Percentiles rank a stretch among this genome's conserved stretches.
These are phyloP conservation scores for Conus ventricosus DNA, from an alignment of 1,140 invertebrate genomes.

Conservation along the genomic window DNA sequence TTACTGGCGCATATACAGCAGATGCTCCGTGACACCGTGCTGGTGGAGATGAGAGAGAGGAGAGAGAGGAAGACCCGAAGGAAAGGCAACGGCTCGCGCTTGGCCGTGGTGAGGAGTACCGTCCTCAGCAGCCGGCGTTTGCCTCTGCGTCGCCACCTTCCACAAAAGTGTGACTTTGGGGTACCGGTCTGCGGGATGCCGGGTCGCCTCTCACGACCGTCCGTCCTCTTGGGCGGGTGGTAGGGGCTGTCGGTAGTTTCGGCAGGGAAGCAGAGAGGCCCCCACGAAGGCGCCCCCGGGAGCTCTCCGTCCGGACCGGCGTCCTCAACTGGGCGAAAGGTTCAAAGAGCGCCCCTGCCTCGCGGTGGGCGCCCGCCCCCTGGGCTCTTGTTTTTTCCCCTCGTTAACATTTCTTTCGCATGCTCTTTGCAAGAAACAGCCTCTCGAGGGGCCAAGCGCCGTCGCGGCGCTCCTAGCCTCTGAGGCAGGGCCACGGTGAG, in stretches of 20 bases:
- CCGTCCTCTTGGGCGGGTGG: background rate
- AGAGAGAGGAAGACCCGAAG: no score
- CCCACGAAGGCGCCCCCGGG: background rate
- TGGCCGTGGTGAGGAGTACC: background rate
- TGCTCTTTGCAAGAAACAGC: no score
- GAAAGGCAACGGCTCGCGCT: no score
- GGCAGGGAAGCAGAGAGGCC: background rate
- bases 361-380: background rate
- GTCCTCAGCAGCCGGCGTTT: conserved; percentile 10
- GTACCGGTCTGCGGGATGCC: background rate
- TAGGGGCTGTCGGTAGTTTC: background rate
- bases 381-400: no score
- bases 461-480: background rate
- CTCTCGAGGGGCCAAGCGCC: no score
- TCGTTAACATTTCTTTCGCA: no score
- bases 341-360: background rate
- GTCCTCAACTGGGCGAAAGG: background rate
- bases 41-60: no score
- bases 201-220: background rate
- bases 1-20: background rate
- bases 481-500: background rate
- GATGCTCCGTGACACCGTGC: no score
- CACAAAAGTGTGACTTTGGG: background rate
- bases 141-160: conserved; percentile 73
- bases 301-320: conserved; percentile 7